Base-by-base conservation (phyloP, 2,888 invertebrate species). In the Odontothrips loti region DNA sequence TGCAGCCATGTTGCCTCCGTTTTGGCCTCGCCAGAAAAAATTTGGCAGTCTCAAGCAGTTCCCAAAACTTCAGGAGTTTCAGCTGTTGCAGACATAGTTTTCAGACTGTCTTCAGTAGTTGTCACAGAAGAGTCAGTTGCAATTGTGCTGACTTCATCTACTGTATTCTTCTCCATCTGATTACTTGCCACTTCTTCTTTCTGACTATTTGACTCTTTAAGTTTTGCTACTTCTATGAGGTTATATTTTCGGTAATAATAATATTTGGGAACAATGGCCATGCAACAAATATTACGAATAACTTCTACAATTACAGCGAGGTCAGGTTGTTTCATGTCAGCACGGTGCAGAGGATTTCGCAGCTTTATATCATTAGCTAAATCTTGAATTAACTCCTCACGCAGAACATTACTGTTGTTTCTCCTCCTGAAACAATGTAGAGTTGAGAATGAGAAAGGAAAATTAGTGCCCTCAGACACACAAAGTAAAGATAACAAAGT, bases 191-290 rank as follows among this genome's bases (percentile, higher is more conserved):
- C 58, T 58, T 63, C 80, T 17, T 79, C 47, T 20, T 43, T 75
- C 43, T 80, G 51, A 3, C 29, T 27, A n/a, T 29, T 43, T 27
- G 23, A 11, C 4, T 29, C 84, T 82, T 85, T 81, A 15, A 83
- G 79, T 12, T 85, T 85, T 58, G 85, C 83, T 83, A 91, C 86
- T 87, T 95, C 94, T 82, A 92, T 87, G 82, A 97, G 88, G 89
- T 97, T 97, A 88, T 95, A 97, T 86, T 96, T 97, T 85, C 93
- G 94, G 86, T 91, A 93, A 83, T 90, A 91, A 85, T 90, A 90
- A 87, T 94, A 97, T 87, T 96, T 91, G 47, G 93, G 93, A 47
- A 96, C 91, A 82, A 97, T 91, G 82, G 94, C 92, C 15, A 98
- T 85, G 83, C 96, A 92, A 85, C 95, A 96, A 85, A 93, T 90